Evolutionary conservation across 2,113 vertebrate genomes (phyloP).

Genomic region (Crotophaga sulcirostris): DNA sequence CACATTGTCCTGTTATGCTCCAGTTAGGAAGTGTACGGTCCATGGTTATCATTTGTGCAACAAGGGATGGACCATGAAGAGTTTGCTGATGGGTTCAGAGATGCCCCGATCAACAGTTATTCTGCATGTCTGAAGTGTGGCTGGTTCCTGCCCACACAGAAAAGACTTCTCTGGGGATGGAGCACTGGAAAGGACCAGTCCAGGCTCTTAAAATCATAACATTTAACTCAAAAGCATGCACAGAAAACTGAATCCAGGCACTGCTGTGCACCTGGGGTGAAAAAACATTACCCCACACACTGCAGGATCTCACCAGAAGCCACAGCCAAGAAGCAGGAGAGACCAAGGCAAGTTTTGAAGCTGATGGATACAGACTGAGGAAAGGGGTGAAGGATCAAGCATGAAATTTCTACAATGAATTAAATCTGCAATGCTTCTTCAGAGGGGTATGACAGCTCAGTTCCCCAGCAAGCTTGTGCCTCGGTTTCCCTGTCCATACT

Average conservation of each 20-base stretch:
- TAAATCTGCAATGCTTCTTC: neutral
- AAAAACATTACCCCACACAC: neutral
- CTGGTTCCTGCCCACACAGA: neutral
- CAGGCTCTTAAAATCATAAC: neutral
- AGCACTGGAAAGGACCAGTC: neutral
- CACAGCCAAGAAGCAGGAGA: neutral
- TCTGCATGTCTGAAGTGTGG: neutral
- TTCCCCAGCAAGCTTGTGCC: neutral
- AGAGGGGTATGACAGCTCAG: neutral
- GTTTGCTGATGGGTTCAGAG: neutral
- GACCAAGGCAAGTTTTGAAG: neutral
- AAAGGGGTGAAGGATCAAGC: neutral
- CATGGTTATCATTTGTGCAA: rapidly evolving
- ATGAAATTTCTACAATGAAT: neutral
- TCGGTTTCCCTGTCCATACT: neutral
- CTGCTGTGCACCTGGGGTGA: neutral
- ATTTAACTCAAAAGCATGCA: neutral
- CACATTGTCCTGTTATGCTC: neutral
- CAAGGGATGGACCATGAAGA: neutral
- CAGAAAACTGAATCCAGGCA: neutral
- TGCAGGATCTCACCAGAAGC: neutral
- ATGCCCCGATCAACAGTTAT: neutral
- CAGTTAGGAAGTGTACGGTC: neutral
- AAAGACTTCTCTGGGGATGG: no score
- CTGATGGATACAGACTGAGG: neutral